Evolutionary conservation across 1,140 invertebrate species (phyloP), one percentile per base, ranked within the genome.

Genomic region (Hycleus cichorii): DNA sequence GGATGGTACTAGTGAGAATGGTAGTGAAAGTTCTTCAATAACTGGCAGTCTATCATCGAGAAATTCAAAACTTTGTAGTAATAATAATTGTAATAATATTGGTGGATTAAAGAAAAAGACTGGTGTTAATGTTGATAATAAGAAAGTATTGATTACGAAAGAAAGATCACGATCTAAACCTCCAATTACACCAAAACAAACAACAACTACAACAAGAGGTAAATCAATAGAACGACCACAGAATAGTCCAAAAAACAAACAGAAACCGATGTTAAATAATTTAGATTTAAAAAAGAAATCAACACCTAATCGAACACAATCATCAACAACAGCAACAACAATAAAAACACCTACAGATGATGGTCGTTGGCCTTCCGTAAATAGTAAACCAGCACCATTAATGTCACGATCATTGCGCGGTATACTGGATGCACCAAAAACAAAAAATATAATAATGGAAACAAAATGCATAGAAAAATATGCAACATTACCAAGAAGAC

Each of bases 11-110:
- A 85, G 83, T 64, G 84, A 85, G 58, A 81, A 84, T 57, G 86
- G 87, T 12, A 88, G 86, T 61, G 87, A 89, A 67, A 88, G 85
- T 69, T 88, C 85, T 0, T 87, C 85, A 0, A 71, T 88, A 27
- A 75, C 80, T 6, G 80, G 81, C 3, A 76, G 74, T 58, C 70
- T 74, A 42, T 2, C 67, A 66, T 42, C 58, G 58, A 58, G 63
- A 50, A 49, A 70, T 57, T 38, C 68, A 64, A 54, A 70, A 57
- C 67, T 46, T 32, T 32, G 32, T 7, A 32, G 7, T 39, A 59
- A 42, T 47, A 40, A 51, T 1, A 59, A 3, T 7, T 3, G 7
- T 39, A 59, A 42, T 47, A 40, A 51, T 1, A 59, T 59, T 7
- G 64, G 50, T 39, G 55, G 60, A 2, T 48, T 62, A 2, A 78